Base-by-base conservation (phyloP, 2,888 invertebrate genomes). In the Punctoribates punctum region DNA sequence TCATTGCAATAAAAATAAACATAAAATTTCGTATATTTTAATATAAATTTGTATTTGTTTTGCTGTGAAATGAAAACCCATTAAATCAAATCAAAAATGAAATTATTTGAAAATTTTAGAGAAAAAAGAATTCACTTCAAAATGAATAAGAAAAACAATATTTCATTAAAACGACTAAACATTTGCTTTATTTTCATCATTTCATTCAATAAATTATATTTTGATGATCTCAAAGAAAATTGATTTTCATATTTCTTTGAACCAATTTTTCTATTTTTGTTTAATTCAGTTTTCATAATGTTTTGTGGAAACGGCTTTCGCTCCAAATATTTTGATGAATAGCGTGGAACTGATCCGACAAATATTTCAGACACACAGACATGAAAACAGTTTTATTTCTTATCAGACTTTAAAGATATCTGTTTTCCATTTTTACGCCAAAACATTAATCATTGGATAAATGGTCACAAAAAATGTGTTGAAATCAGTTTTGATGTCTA, bases 401-500 rank as follows among this genome's bases (percentile, higher is more conserved):
- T 48, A 48, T 48, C 48, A n/a, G n/a, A 48, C 48, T 48, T 48
- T 48, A 48, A 48, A 48, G 48, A 15, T 48, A 48, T 48, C 48
- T 48, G 48, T 48, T 48, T 17, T 48, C 17, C 13, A 17, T 48
- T 48, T 48, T 34, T 34, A 8, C 34, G 4, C 34, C 48, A 11
- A 48, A 15, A 48, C 48, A 48, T 48, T 48, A 48, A 48, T 48
- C 48, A 48, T 48, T 34, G 34, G 15, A 51, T 51, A 51, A 51
- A 51, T 51, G 51, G 51, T n/a, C n/a, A n/a, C n/a, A 25, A 20
- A 20, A 57, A 57, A 48, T 48, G 17, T 48, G 5, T 48, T 5
- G 13, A 57, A 57, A 57, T 57, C 9, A 57, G 4, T 17, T 48
- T 48, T 23, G 4, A 4, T 51, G 15, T 51, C 6, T n/a, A n/a